Percentiles rank a stretch among this genome's conserved stretches.
These are phyloP conservation scores for Dufourea novaeangliae DNA, from an alignment of 1,140 invertebrate species.

Conservation along the genomic window DNA sequence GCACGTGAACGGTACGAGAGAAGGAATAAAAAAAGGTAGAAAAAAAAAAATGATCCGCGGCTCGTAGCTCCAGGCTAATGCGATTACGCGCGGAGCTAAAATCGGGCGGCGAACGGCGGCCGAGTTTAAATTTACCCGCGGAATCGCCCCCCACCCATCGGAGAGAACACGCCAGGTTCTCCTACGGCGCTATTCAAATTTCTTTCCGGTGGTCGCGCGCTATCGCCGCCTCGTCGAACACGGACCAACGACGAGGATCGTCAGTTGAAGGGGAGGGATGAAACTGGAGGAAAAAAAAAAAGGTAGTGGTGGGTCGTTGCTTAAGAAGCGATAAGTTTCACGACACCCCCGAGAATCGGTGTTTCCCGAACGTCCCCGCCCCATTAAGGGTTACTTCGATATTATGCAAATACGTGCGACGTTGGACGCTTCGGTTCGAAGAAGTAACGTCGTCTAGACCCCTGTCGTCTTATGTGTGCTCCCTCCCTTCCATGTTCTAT, in stretches of 20 bases:
- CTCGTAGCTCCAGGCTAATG: constrained; percentile 20
- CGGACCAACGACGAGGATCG: not conserved
- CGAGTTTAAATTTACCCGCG: constrained; percentile 70
- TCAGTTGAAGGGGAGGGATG: constrained; percentile 11
- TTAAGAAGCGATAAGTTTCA: constrained; percentile 53
- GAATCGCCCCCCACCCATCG: too few relatives aligned
- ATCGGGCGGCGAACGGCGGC: constrained; percentile 54
- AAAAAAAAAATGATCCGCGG: not conserved
- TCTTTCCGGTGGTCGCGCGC: constrained; percentile 20
- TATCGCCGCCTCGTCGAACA: constrained; percentile 27
- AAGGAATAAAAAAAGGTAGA: not conserved
- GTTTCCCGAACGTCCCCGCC: constrained; percentile 57
- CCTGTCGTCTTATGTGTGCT: constrained; percentile 19
- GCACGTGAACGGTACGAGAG: not conserved
- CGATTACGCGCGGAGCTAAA: constrained; percentile 59
- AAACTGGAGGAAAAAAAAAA: constrained; percentile 39
- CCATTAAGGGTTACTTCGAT: constrained; percentile 78
- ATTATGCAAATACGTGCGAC: constrained; percentile 79
- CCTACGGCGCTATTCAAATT: not conserved
- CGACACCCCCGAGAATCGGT: constrained; percentile 66
- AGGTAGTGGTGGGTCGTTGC: constrained; percentile 31
- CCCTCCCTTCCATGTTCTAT: constrained; percentile 26
- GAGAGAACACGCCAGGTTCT: not conserved
- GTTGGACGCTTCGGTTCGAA: too few relatives aligned
- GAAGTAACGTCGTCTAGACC: constrained; percentile 45